Percentiles rank a stretch among this genome's conserved stretches.
Conservation (phyloP, 2,797 vertebrate species). For the Falco biarmicus region DNA sequence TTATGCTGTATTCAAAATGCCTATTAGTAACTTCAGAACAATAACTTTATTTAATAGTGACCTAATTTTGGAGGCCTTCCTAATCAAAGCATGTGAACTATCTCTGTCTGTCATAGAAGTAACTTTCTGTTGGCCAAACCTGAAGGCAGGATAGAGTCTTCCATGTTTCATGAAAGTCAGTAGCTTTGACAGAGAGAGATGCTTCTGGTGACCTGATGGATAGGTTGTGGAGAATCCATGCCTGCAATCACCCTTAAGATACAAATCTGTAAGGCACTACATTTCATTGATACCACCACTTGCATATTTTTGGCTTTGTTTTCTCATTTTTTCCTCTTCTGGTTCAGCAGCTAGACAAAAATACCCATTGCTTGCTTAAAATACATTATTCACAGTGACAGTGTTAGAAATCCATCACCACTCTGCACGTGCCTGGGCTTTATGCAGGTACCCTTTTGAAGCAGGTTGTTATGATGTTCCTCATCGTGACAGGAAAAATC, state of each 20-base stretch:
- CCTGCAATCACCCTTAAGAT: background rate
- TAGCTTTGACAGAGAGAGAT: background rate
- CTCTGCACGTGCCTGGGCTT: accelerated
- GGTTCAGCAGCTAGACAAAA: background rate
- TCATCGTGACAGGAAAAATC: background rate
- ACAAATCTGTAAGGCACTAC: background rate
- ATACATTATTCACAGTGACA: background rate
- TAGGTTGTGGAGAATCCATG: background rate
- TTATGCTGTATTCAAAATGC: too few relatives aligned
- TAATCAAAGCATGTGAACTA: background rate
- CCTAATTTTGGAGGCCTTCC: background rate
- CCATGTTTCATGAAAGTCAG: background rate
- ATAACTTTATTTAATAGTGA: background rate
- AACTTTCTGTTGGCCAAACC: background rate
- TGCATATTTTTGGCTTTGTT: background rate
- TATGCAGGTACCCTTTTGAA: background rate
- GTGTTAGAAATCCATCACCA: background rate
- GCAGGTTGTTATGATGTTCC: background rate
- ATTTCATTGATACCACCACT: background rate
- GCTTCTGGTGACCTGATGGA: background rate
- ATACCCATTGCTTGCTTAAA: background rate
- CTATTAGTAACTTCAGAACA: background rate
- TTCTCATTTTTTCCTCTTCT: background rate
- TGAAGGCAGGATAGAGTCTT: background rate
- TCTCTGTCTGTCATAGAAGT: background rate